Evolutionary conservation across 1,140 invertebrate species (phyloP).

Genomic region (Calephelis nemesis): DNA sequence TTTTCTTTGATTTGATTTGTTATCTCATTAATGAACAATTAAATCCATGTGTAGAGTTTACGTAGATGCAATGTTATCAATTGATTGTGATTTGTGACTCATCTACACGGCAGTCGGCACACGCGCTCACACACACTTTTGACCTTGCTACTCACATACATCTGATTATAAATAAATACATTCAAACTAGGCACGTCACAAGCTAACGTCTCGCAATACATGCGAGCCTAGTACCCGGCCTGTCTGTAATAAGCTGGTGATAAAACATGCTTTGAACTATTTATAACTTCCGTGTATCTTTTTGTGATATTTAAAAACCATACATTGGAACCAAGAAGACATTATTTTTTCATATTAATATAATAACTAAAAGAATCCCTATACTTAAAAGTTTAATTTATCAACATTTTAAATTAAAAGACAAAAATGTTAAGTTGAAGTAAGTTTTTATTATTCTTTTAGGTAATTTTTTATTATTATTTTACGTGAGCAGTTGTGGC

Average conservation of each 20-base stretch:
- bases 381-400: no score
- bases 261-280: conserved; percentile 45
- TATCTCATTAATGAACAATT: background rate
- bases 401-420: no score
- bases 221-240: conserved; percentile 66
- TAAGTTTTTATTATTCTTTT: no score
- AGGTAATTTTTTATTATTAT: no score
- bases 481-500: no score
- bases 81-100: conserved; percentile 56
- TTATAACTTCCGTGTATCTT: conserved; percentile 63
- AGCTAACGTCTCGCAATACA: conserved; percentile 57
- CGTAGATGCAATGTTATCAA: conserved; percentile 11
- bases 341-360: no score
- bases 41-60: conserved; percentile 2
- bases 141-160: conserved; percentile 38
- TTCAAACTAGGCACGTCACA: conserved; percentile 66
- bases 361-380: no score
- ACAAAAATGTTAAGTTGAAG: no score
- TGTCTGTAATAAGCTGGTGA: conserved; percentile 76
- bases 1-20: background rate
- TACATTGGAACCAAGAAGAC: background rate
- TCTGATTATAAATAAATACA: conserved; percentile 44
- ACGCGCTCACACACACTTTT: conserved; percentile 36
- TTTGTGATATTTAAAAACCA: conserved; percentile 20
- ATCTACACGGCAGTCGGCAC: conserved; percentile 46